Evolutionary conservation across 2,888 invertebrate species (phyloP).

Genomic region (Villa cingulata): DNA sequence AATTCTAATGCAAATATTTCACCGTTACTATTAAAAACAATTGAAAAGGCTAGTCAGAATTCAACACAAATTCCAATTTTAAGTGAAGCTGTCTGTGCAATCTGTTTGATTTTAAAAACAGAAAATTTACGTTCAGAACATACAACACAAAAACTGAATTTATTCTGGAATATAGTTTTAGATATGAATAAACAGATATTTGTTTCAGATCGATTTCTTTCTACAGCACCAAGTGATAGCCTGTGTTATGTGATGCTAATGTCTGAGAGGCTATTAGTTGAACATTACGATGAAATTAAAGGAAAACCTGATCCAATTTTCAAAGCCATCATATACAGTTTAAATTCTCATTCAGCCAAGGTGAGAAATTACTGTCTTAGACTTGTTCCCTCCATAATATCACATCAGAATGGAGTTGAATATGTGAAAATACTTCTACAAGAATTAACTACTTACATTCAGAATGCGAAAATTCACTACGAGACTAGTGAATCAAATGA

Average conservation of each 20-base stretch:
- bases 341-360: conserved; percentile 47
- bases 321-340: conserved; percentile 54
- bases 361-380: conserved; percentile 49
- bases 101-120: conserved; percentile 51
- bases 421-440: conserved; percentile 49
- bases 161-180: conserved; percentile 55
- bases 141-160: conserved; percentile 33
- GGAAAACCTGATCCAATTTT: conserved; percentile 53
- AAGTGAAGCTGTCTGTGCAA: conserved; percentile 57
- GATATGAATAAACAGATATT: conserved; percentile 68
- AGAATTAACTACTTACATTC: conserved; percentile 53
- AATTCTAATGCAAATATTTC: conserved; percentile 39
- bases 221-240: conserved; percentile 56
- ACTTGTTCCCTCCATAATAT: conserved; percentile 47
- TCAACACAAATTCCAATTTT: conserved; percentile 56
- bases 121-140: conserved; percentile 38
- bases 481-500: conserved; percentile 17
- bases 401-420: conserved; percentile 43
- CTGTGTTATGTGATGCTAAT: conserved; percentile 57
- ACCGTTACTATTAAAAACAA: conserved; percentile 52
- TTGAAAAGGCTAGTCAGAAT: conserved; percentile 63
- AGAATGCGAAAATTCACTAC: conserved; percentile 42
- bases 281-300: conserved; percentile 53
- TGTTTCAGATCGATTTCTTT: conserved; percentile 67
- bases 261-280: conserved; percentile 55